Percentiles rank a stretch among this genome's conserved stretches.
Evolutionary conservation across 2,113 vertebrate genomes (phyloP).

Genomic region (Opisthocomus hoazin): DNA sequence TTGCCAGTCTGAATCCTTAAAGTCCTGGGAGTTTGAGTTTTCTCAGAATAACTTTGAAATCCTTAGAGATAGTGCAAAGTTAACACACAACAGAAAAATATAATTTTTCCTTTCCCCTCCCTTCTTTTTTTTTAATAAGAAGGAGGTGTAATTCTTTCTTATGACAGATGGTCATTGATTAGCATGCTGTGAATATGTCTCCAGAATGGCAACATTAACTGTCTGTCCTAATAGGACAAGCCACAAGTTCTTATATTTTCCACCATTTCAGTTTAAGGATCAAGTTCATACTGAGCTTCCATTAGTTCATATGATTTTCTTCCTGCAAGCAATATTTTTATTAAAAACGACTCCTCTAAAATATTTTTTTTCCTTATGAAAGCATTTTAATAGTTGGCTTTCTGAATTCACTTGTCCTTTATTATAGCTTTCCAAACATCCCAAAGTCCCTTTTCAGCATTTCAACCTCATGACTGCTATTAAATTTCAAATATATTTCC

Average conservation of each 20-base stretch:
- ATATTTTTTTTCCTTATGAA: neutral
- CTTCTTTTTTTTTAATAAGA: neutral
- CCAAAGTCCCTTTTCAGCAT: neutral
- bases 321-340: neutral
- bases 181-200: neutral
- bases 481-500: neutral
- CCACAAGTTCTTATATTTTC: neutral
- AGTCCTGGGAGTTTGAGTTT: neutral
- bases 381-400: neutral
- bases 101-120: fast-evolving
- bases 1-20: neutral
- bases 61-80: neutral
- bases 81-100: neutral
- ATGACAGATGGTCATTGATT: neutral
- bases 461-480: neutral
- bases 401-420: neutral
- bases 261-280: neutral
- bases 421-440: neutral
- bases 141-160: neutral
- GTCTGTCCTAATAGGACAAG: neutral
- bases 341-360: neutral
- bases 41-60: neutral
- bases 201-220: neutral
- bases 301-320: neutral
- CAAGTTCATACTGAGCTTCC: neutral